phyloP scores from a whole-genome alignment of 2,888 invertebrate species.

The Cataglyphis livida region DNA sequence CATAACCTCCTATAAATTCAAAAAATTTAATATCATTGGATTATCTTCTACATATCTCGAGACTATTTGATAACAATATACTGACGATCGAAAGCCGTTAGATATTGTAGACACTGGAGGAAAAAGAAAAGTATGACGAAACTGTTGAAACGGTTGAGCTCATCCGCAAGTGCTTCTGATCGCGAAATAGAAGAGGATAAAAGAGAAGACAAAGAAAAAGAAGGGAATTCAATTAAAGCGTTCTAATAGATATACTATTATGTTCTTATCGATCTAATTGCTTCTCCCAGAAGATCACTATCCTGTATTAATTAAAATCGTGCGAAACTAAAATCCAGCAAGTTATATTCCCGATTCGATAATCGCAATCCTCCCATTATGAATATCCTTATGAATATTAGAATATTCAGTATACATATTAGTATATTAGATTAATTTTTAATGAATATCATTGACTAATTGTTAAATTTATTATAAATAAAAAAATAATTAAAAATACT shows the following conservation, averaged over 20 bases:
- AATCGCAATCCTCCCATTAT: neutral
- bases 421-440: neutral
- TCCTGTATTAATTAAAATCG: neutral
- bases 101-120: neutral
- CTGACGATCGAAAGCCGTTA: neutral
- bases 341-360: neutral
- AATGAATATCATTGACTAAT: neutral
- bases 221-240: slow-evolving; percentile 31
- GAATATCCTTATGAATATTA: neutral
- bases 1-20: neutral
- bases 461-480: neutral
- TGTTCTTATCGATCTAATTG: slow-evolving; percentile 16
- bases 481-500: neutral
- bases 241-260: slow-evolving; percentile 25
- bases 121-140: neutral
- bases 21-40: neutral
- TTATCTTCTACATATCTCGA: neutral
- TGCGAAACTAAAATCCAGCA: neutral
- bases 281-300: neutral
- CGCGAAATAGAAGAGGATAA: neutral
- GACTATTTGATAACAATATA: neutral
- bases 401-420: neutral
- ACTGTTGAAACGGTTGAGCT: slow-evolving; percentile 17
- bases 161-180: slow-evolving; percentile 10
- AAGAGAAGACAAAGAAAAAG: neutral